These are phyloP conservation scores for Diploptera punctata DNA, from an alignment of 2,888 invertebrate species.

Conservation along the genomic window DNA sequence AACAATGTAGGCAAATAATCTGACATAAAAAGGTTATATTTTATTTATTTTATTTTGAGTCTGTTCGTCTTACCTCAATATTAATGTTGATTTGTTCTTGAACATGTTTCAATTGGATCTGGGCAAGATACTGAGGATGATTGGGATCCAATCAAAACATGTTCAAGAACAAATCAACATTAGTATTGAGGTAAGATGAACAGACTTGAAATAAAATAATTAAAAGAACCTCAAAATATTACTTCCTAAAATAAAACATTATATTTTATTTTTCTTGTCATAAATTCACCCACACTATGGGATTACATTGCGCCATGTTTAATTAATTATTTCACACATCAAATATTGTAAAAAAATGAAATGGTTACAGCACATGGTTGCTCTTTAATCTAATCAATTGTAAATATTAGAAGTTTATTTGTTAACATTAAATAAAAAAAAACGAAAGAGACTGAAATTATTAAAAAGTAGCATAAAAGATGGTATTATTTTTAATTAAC, in stretches of 20 bases:
- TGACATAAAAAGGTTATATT: background rate
- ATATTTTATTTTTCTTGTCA: too few relatives aligned
- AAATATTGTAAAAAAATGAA: background rate
- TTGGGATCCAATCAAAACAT: too few relatives aligned
- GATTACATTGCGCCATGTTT: background rate
- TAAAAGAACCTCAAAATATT: too few relatives aligned
- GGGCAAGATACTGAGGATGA: too few relatives aligned
- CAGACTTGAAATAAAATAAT: too few relatives aligned
- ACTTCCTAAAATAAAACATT: too few relatives aligned
- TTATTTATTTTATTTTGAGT: background rate
- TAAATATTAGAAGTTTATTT: background rate
- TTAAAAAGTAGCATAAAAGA: background rate
- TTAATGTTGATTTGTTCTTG: too few relatives aligned
- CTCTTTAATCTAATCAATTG: background rate
- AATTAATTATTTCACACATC: background rate
- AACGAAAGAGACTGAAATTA: background rate
- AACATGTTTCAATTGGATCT: too few relatives aligned
- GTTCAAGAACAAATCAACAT: too few relatives aligned
- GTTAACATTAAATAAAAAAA: background rate
- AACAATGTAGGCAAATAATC: background rate
- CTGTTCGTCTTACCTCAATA: too few relatives aligned
- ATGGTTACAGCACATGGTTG: background rate
- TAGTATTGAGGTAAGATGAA: too few relatives aligned
- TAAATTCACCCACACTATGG: background rate
- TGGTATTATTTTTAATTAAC: too few relatives aligned